Conservation (phyloP, 2,888 invertebrate species). For the Nemoura dubitans region DNA sequence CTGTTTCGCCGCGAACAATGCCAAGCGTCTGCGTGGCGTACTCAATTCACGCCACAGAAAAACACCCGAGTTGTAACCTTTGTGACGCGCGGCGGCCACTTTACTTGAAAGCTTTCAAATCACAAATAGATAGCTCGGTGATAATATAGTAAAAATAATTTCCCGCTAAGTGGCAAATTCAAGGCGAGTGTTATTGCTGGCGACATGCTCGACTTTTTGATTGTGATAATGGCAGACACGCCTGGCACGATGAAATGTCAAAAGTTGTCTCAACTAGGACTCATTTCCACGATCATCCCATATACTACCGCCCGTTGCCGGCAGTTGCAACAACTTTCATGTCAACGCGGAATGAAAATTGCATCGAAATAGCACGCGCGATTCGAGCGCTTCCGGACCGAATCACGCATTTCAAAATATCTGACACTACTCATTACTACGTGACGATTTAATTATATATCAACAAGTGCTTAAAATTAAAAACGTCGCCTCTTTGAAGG, state of each 20-base stretch:
- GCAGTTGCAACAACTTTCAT: neutral
- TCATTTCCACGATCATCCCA: too few relatives aligned
- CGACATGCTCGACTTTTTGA: neutral
- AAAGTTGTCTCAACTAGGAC: neutral
- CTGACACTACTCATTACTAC: neutral
- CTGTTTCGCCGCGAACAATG: neutral
- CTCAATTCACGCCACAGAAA: neutral
- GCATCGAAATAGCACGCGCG: neutral
- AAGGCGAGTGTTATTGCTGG: neutral
- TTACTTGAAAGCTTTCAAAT: slow-evolving; percentile 7
- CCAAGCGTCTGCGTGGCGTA: neutral
- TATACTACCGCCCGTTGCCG: neutral
- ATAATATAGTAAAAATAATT: neutral
- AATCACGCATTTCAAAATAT: neutral
- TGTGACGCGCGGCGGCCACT: neutral
- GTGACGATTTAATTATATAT: neutral
- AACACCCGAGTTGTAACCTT: neutral
- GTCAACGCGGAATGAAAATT: neutral
- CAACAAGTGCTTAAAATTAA: neutral
- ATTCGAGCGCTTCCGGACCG: neutral
- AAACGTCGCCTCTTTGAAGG: neutral
- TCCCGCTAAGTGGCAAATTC: neutral
- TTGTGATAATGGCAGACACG: neutral
- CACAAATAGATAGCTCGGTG: neutral
- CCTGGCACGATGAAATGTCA: neutral